phyloP scores from a whole-genome alignment of 1,140 invertebrate species.

The Platyscapa corneri region DNA sequence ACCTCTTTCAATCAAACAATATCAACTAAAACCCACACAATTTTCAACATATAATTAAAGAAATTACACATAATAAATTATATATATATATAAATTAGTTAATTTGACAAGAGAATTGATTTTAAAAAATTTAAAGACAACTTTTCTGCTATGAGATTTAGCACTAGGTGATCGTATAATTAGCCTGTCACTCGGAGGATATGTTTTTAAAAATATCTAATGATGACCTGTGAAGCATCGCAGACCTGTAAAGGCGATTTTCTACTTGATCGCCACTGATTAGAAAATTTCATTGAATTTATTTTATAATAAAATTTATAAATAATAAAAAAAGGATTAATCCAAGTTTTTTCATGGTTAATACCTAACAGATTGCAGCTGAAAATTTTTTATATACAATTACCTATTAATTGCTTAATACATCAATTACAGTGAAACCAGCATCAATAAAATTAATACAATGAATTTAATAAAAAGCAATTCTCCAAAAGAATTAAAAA shows the following conservation, averaged over 20 bases:
- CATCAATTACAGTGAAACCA: constrained; percentile 16
- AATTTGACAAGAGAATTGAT: constrained; percentile 40
- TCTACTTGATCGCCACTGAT: constrained; percentile 33
- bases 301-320: constrained; percentile 9
- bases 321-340: not conserved
- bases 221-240: constrained; percentile 47
- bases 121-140: constrained; percentile 52
- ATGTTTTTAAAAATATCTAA: constrained; percentile 54
- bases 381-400: constrained; percentile 34
- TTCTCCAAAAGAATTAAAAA: not conserved
- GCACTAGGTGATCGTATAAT: constrained; percentile 44
- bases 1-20: constrained; percentile 37
- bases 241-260: constrained; percentile 50
- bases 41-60: constrained; percentile 37
- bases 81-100: constrained; percentile 45
- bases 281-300: constrained; percentile 50
- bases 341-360: constrained; percentile 28
- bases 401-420: constrained; percentile 15
- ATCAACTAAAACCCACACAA: constrained; percentile 43
- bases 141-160: constrained; percentile 42
- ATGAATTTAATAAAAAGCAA: constrained; percentile 9
- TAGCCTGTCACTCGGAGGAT: constrained; percentile 50
- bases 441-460: not conserved
- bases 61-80: constrained; percentile 34
- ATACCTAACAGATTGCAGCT: constrained; percentile 13